phyloP scores from a whole-genome alignment of 2,797 vertebrate species.

The Siniperca scherzeri region DNA sequence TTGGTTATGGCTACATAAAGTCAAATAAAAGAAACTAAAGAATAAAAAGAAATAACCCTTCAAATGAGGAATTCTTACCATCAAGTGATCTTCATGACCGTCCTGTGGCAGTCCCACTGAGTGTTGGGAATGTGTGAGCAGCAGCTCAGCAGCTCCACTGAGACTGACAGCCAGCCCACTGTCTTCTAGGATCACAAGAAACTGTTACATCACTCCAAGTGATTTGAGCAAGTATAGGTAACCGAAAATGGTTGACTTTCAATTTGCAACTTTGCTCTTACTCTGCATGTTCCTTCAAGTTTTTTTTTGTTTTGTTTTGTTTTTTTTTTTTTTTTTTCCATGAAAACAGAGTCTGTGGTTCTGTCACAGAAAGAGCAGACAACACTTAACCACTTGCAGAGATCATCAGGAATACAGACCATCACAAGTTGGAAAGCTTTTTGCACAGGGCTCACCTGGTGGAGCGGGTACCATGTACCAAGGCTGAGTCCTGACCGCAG shows the following conservation, averaged over 20 bases:
- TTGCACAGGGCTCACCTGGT: too few species aligned
- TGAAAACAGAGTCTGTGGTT: too few species aligned
- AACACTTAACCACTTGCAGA: too few species aligned
- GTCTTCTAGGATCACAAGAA: slow-evolving; percentile 35
- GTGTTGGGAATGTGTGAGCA: slow-evolving; percentile 41
- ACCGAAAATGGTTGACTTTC: neutral
- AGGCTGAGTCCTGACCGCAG: too few species aligned
- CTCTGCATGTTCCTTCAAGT: neutral
- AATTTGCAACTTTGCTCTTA: neutral
- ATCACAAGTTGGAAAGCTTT: too few species aligned
- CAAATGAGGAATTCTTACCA: slow-evolving; percentile 46
- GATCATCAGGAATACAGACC: too few species aligned
- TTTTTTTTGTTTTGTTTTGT: neutral
- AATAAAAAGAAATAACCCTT: neutral
- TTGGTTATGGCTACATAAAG: neutral
- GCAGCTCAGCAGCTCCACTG: slow-evolving; percentile 48
- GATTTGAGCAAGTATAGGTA: neutral
- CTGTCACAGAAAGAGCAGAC: too few species aligned
- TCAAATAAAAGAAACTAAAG: neutral
- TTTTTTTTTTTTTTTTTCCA: too few species aligned
- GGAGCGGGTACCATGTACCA: too few species aligned
- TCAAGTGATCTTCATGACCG: slow-evolving; percentile 60
- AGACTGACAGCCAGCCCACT: slow-evolving; percentile 49
- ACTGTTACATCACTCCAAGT: slow-evolving; percentile 44
- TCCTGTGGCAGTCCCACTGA: slow-evolving; percentile 26